Conservation (phyloP, 2,113 vertebrate species). For the Conger conger region DNA sequence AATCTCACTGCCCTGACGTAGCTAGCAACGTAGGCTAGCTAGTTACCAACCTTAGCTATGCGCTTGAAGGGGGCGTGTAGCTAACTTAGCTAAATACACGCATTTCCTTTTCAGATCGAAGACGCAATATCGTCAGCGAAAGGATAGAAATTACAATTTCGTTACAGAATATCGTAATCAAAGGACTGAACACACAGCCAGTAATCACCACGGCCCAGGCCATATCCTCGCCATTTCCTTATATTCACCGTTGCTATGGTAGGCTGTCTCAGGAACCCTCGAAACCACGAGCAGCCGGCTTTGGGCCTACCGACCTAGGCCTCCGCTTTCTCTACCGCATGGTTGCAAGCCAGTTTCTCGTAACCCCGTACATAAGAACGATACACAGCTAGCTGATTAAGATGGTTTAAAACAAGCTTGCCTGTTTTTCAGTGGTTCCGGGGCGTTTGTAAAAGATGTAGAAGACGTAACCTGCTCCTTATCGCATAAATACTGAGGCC, state of each 20-base stretch:
- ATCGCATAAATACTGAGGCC: conserved; percentile 16
- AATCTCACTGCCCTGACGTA: not conserved
- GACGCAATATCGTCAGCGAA: not conserved
- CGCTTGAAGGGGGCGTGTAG: conserved; percentile 20
- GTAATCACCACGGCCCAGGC: not conserved
- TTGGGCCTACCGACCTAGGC: conserved; percentile 13
- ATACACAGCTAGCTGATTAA: not conserved
- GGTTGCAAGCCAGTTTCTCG: not conserved
- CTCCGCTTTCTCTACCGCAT: conserved; percentile 19
- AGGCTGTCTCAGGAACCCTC: not conserved
- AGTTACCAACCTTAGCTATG: not conserved
- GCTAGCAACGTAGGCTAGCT: not conserved
- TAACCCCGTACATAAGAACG: not conserved
- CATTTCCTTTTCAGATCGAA: not conserved
- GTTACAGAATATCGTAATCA: not conserved
- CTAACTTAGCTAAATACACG: conserved; percentile 11
- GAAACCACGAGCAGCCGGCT: not conserved
- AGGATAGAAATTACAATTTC: not conserved
- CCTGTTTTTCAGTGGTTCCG: conserved; percentile 29
- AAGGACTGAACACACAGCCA: not conserved
- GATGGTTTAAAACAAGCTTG: not conserved
- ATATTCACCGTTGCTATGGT: not conserved
- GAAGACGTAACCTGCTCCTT: conserved; percentile 5
- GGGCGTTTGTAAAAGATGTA: conserved; percentile 23
- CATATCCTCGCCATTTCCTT: not conserved